A percentile compares a stretch with the other conserved stretches of the same genome.
Evolutionary conservation across 2,113 vertebrate genomes (phyloP).

Genomic region (Girardinichthys multiradiatus): DNA sequence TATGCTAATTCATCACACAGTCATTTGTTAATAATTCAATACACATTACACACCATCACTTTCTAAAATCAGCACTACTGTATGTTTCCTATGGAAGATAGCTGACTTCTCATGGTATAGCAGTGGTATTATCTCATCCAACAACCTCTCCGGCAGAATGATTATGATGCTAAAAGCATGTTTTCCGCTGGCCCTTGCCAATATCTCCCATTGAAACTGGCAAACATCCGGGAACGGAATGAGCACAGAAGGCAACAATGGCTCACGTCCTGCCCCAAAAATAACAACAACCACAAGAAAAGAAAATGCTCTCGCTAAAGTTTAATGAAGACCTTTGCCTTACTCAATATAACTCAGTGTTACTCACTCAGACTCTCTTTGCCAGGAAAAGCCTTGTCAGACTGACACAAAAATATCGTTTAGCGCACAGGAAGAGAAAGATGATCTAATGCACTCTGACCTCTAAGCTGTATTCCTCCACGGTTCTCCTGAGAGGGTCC

Average conservation of each 20-base stretch:
- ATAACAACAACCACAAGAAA: constrained; percentile 62
- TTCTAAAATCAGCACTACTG: constrained; percentile 25
- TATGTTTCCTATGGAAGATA: constrained; percentile 22
- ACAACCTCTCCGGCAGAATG: constrained; percentile 52
- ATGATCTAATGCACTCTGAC: constrained; percentile 72
- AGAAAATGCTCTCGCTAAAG: constrained; percentile 28
- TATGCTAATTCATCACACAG: constrained; percentile 25
- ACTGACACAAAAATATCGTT: constrained; percentile 13
- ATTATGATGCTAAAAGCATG: constrained; percentile 56
- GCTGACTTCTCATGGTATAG: constrained; percentile 40
- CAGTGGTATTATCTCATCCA: constrained; percentile 41
- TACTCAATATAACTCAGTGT: constrained; percentile 18
- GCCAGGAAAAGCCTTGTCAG: constrained; percentile 6
- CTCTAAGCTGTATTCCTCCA: constrained; percentile 98
- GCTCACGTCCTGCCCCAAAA: constrained; percentile 76
- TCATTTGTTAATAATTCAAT: constrained; percentile 49
- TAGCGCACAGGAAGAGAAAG: neutral
- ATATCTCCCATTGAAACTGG: constrained; percentile 72
- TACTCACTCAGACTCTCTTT: constrained; percentile 24
- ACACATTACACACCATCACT: constrained; percentile 37
- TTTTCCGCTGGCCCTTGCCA: constrained; percentile 74
- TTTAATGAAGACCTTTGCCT: constrained; percentile 46
- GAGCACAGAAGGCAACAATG: constrained; percentile 64
- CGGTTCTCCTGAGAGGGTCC: constrained; percentile 95
- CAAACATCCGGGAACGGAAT: constrained; percentile 55